phyloP scores from a whole-genome alignment of 2,888 invertebrate genomes.

The Drosophila niveifrons region DNA sequence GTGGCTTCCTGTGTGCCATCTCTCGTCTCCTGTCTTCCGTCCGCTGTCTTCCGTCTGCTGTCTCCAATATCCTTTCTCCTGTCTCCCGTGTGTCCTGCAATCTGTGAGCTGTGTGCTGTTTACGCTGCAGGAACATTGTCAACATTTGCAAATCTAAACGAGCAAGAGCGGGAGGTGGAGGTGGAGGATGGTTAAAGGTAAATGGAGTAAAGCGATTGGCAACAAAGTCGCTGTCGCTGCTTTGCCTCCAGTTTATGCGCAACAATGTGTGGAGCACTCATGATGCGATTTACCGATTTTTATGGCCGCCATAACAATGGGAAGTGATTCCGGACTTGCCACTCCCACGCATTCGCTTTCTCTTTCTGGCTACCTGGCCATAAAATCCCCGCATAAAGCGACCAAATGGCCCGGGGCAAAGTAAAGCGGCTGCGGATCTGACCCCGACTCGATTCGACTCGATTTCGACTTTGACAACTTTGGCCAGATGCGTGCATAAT shows the following conservation, averaged over 20 bases:
- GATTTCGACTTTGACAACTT: constrained; percentile 7
- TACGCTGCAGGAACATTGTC: constrained; percentile 32
- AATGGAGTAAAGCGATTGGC: constrained; percentile 30
- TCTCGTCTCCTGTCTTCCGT: constrained; percentile 9
- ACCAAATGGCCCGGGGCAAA: constrained; percentile 36
- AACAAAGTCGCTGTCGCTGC: constrained; percentile 42
- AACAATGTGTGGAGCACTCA: constrained; percentile 55
- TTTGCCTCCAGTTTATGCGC: constrained; percentile 41
- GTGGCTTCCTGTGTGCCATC: constrained; percentile 33
- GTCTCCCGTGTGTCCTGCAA: neutral
- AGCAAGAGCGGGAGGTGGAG: neutral
- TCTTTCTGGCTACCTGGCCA: constrained; percentile 39
- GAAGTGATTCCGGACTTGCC: constrained; percentile 38
- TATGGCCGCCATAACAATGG: constrained; percentile 60
- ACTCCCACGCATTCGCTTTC: neutral
- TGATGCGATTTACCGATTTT: constrained; percentile 67
- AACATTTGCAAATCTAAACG: constrained; percentile 39
- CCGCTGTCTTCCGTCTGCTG: constrained; percentile 16
- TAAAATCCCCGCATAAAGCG: constrained; percentile 66
- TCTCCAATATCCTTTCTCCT: neutral
- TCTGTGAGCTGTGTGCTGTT: neutral
- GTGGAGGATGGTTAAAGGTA: constrained; percentile 11
- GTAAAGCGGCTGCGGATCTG: constrained; percentile 20
- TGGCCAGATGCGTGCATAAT: constrained; percentile 70
- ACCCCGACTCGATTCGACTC: constrained; percentile 1